These are phyloP conservation scores for Diglossa brunneiventris DNA, from an alignment of 2,113 vertebrate genomes.

Conservation along the genomic window DNA sequence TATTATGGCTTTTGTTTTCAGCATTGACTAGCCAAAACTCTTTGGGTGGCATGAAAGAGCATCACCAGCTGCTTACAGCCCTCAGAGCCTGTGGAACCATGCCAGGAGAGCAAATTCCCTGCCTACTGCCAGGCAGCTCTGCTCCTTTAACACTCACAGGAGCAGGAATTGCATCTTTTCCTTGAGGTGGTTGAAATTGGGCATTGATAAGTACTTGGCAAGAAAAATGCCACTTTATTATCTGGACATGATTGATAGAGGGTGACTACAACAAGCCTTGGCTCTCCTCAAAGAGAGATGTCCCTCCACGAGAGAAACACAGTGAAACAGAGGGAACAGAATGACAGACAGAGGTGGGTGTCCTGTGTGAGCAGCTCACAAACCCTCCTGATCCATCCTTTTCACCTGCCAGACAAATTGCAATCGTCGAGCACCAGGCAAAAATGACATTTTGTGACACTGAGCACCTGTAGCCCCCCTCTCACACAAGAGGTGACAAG, in stretches of 20 bases:
- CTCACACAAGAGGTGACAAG: not conserved
- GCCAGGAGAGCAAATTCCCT: not conserved
- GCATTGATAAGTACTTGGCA: not conserved
- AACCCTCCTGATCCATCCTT: not conserved
- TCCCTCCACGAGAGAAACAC: not conserved
- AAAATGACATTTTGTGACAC: not conserved
- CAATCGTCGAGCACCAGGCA: not conserved
- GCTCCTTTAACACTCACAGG: not conserved
- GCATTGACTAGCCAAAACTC: not conserved
- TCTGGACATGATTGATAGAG: not conserved
- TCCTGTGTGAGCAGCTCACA: not conserved
- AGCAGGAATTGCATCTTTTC: not conserved
- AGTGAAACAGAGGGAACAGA: not conserved
- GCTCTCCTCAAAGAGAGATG: not conserved
- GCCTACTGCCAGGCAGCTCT: not conserved
- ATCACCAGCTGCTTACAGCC: not conserved
- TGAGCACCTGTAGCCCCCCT: not conserved
- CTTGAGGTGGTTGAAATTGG: not conserved
- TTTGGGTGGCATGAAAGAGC: not conserved
- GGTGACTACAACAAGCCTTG: not conserved
- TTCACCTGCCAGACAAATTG: not conserved
- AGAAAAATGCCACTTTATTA: not conserved
- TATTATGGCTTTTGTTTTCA: not conserved
- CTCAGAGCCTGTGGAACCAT: not conserved
- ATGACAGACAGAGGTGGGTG: not conserved